Base-by-base conservation (phyloP, 2,888 invertebrate genomes). In the Gonocerus acuteangulatus region DNA sequence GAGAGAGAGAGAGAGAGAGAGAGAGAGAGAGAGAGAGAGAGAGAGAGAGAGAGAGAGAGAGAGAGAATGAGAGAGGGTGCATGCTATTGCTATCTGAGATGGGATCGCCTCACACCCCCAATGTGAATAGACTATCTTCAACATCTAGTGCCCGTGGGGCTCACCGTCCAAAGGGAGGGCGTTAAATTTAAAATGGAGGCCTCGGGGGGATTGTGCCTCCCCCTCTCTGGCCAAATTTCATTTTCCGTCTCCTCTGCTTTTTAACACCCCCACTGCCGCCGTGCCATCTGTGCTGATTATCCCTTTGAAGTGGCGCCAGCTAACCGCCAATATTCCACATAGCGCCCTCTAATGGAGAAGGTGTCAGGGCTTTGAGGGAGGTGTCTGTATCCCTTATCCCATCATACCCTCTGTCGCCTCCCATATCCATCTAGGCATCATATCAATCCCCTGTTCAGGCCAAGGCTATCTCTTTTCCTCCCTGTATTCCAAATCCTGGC, bases 151-250 rank as follows among this genome's bases (percentile, higher is more conserved):
- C 51, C 51, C 51, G 32, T 34, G 51, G 51, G 51, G 36, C 34
- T 34, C 16, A 9, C 27, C 27, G 27, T 4, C n/a, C 39, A 2
- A n/a, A 3, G 39, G 13, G 39, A 21, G 54, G 54, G 52, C 42
- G 54, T 34, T 36, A 36, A 54, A 54, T 54, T 54, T 54, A 54
- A 54, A 54, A 54, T 54, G 54, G 54, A 42, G 36, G 39, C 19
- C 39, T 42, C 54, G n/a, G 16, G 54, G 54, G 54, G 54, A 16
- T 18, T n/a, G 15, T 9, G 18, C 47, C 47, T 13, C 11, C 48
- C 48, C 39, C 36, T 19, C 48, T 19, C 49, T 18, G 34, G 19
- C 34, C 61, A 61, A 66, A 66, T 66, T 66, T 65, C 66, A 66
- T 66, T 66, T 62, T 36, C 58, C 27, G 51, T 22, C 56, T 52